Conservation (phyloP, 64 coral and sea anemone species). For the Montipora sp. region DNA sequence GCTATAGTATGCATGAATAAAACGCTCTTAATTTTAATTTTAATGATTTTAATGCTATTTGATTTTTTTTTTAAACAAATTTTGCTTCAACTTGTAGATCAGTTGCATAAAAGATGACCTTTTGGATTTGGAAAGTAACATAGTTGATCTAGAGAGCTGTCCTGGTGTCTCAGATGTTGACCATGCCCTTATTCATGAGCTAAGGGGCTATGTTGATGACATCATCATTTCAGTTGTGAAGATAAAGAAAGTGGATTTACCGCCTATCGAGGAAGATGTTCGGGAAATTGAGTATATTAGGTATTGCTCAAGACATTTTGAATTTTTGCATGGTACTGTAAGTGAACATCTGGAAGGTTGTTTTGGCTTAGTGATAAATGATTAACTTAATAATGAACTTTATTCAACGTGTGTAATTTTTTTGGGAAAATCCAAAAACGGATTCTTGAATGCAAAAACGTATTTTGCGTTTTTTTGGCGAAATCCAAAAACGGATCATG, state of each 20-base stretch:
- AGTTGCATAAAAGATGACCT: constrained; percentile 28
- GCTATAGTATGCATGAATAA: no score
- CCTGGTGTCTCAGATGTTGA: neutral
- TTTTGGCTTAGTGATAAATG: no score
- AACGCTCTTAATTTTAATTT: no score
- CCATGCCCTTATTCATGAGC: neutral
- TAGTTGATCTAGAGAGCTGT: constrained; percentile 2
- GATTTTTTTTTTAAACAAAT: no score
- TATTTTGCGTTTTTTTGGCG: no score
- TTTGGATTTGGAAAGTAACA: constrained; percentile 6
- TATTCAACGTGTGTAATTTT: no score
- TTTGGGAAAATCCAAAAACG: no score
- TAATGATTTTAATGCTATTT: no score
- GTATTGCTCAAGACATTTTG: neutral
- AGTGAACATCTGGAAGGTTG: no score
- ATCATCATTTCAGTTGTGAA: constrained; percentile 5
- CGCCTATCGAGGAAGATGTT: neutral
- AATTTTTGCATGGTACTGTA: neutral
- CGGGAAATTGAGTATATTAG: constrained; percentile 22
- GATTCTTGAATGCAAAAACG: no score
- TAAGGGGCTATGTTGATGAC: neutral
- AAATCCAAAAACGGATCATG: no score
- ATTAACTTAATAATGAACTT: no score
- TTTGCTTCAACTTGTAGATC: neutral
- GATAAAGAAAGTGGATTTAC: constrained; percentile 16